Conservation (phyloP, 2,888 invertebrate genomes). For the Bombylius discolor region DNA sequence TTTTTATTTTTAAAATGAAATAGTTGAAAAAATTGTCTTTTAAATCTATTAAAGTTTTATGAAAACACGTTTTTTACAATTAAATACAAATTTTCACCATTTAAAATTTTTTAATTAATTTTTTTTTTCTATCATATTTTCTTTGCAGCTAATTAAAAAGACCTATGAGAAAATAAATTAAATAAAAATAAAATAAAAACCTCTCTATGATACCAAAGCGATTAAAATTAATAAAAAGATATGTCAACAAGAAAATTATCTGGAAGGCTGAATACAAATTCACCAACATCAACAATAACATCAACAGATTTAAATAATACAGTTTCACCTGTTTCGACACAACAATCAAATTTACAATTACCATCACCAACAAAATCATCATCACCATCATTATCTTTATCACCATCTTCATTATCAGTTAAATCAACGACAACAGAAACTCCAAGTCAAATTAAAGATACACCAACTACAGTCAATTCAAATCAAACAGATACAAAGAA, state of each 20-base stretch:
- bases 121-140: no score
- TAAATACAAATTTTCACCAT: no score
- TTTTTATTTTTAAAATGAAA: no score
- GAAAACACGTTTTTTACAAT: no score
- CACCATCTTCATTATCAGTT: neutral
- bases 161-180: no score
- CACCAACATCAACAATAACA: slow-evolving; percentile 14
- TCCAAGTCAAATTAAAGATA: neutral
- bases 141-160: no score
- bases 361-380: slow-evolving; percentile 8
- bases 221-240: neutral
- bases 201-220: slow-evolving; percentile 2
- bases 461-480: neutral
- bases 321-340: neutral
- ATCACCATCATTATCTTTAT: neutral
- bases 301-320: neutral
- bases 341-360: neutral
- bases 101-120: no score
- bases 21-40: no score
- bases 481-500: neutral
- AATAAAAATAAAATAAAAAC: no score
- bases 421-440: neutral
- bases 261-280: slow-evolving; percentile 18
- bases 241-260: slow-evolving; percentile 28
- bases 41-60: no score